Percentiles rank a stretch among this genome's conserved stretches.
These are phyloP conservation scores for Pan paniscus DNA, from an alignment of 2,113 vertebrate genomes.

Conservation along the genomic window DNA sequence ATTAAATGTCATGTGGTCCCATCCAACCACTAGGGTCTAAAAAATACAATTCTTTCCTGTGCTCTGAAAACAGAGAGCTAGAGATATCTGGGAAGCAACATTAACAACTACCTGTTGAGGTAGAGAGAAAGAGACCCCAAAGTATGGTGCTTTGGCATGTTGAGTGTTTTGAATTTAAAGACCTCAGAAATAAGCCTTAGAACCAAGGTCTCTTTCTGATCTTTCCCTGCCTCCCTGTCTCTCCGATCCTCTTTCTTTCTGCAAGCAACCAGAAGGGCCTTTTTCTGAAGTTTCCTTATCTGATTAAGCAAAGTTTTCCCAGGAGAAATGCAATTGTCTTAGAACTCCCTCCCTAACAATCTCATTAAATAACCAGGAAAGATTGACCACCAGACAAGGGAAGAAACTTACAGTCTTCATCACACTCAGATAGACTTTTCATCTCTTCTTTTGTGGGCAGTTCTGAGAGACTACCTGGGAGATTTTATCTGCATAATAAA, in stretches of 20 bases:
- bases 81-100: not conserved
- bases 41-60: not conserved
- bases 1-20: not conserved
- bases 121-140: not conserved
- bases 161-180: not conserved
- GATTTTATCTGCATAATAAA: not conserved
- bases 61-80: not conserved
- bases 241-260: not conserved
- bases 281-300: not conserved
- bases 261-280: not conserved
- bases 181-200: not conserved
- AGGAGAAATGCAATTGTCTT: not conserved
- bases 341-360: not conserved
- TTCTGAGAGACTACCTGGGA: not conserved
- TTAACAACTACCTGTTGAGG: not conserved
- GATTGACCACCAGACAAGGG: not conserved
- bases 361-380: not conserved
- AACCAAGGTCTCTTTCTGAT: not conserved
- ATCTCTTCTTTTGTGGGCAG: not conserved
- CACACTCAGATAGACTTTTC: not conserved
- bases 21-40: not conserved
- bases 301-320: not conserved
- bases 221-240: not conserved
- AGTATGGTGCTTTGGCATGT: not conserved
- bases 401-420: not conserved